These are phyloP conservation scores for Agrotis puta DNA, from an alignment of 2,888 invertebrate genomes.

Conservation along the genomic window DNA sequence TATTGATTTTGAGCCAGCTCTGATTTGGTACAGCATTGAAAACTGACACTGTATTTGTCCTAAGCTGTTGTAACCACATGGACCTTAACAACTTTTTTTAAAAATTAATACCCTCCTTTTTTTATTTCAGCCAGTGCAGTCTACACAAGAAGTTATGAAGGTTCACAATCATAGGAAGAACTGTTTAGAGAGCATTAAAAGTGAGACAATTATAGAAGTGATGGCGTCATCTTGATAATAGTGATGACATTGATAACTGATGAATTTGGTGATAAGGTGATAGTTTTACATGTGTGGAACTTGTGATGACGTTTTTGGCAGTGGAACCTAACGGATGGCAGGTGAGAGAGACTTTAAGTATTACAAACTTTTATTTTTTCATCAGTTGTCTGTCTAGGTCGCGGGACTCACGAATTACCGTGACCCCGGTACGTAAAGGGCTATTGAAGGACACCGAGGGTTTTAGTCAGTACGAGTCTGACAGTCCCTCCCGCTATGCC, in stretches of 20 bases:
- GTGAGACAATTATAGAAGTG: constrained; percentile 4
- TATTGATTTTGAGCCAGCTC: too few species aligned
- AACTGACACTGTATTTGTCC: too few species aligned
- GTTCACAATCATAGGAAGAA: not conserved
- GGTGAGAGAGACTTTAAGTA: constrained; percentile 70
- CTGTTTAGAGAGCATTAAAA: constrained; percentile 11
- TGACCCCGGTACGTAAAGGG: too few species aligned
- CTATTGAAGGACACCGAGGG: too few species aligned
- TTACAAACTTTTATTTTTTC: too few species aligned
- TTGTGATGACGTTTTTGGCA: constrained; percentile 69
- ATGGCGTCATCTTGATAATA: not conserved
- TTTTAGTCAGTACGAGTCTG: too few species aligned
- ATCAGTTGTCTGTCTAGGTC: too few species aligned
- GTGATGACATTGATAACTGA: not conserved
- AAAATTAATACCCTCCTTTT: not conserved
- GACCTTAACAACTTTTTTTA: too few species aligned
- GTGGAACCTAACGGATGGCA: constrained; percentile 87
- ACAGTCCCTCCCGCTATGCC: too few species aligned
- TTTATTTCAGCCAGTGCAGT: constrained; percentile 22
- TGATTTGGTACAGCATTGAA: too few species aligned
- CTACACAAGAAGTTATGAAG: not conserved
- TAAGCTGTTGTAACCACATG: too few species aligned
- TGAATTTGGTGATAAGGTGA: not conserved
- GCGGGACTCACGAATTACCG: too few species aligned
- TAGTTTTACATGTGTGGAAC: constrained; percentile 16